phyloP scores from a whole-genome alignment of 2,113 vertebrate species.

The Lophotis ruficrista region DNA sequence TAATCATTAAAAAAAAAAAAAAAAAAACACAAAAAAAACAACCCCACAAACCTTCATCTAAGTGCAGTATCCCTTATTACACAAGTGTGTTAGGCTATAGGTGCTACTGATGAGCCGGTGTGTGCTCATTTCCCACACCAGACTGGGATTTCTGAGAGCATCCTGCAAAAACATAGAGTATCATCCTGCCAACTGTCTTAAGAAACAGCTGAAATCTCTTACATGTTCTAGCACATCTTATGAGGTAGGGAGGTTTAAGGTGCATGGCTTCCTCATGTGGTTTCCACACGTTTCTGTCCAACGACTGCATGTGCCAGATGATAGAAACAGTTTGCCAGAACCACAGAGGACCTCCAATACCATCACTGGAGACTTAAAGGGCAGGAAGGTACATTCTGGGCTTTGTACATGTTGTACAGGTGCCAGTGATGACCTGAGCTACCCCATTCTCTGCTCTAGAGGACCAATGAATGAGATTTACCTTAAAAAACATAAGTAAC shows the following conservation, averaged over 20 bases:
- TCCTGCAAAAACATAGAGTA: neutral
- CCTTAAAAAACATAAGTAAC: neutral
- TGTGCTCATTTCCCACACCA: neutral
- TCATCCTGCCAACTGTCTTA: neutral
- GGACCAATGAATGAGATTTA: neutral
- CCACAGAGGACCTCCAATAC: neutral
- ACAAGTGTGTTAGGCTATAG: fast-evolving
- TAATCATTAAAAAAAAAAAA: neutral
- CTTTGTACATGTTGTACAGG: neutral
- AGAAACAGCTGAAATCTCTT: neutral
- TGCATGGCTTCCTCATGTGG: neutral
- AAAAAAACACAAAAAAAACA: neutral
- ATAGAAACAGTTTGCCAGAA: neutral
- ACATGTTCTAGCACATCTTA: too few relatives aligned
- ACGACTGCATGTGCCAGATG: too few relatives aligned
- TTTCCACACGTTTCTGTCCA: neutral
- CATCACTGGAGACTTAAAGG: neutral
- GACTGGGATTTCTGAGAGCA: neutral
- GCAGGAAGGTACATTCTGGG: neutral
- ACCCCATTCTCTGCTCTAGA: fast-evolving
- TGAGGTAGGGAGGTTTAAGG: neutral
- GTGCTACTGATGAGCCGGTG: neutral
- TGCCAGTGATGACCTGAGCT: neutral
- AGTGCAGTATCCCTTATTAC: too few relatives aligned
- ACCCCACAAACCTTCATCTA: neutral